Evolutionary conservation across 2,113 vertebrate genomes (phyloP), one percentile per base, ranked within the genome.

Genomic region (Melanostigma gelatinosum): DNA sequence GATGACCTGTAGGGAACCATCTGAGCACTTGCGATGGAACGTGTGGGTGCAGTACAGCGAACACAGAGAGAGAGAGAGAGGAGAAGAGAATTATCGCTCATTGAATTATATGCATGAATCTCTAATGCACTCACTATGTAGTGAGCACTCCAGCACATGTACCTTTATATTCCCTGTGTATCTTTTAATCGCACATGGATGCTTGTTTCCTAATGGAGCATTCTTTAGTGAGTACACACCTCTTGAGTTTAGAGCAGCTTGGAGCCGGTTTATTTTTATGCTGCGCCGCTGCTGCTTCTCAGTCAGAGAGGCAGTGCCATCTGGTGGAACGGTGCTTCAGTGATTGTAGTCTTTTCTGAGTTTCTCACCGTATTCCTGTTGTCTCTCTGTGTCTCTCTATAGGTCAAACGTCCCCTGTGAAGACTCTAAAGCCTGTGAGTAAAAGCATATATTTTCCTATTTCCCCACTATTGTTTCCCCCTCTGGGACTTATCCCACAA

Each of bases 321-420:
- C 93, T 93, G 75, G 78, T 91, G 93, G 92, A 32, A 69, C 0
- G 1, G 2, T 7, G 38, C 12, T 16, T 79, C 16, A 16, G 15
- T 57, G 34, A 58, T 13, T 9, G 13, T 40, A 65, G 62, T 42
- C 66, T 11, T 8, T 54, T 74, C 55, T 72, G 32, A n/a, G 46
- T 86, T 85, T 80, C 63, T 71, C 1, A 87, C 60, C 71, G 42
- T 27, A 32, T 83, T 83, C 18, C 22, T 64, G 46, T 89, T 67
- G 65, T 54, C 60, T 87, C 1, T 89, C 73, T 90, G 10, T 88
- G 63, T 89, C 61, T 80, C 57, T 84, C 71, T 32, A 74, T 92
- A 99, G 98, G 98, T 96, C 97, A 97, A 77, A 95, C 97, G 20
- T 98, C 98, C 82, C 98, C 98, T 77, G 95, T 96, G 82, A 99